phyloP scores from a whole-genome alignment of 2,888 invertebrate species.

The Morpho helenor region DNA sequence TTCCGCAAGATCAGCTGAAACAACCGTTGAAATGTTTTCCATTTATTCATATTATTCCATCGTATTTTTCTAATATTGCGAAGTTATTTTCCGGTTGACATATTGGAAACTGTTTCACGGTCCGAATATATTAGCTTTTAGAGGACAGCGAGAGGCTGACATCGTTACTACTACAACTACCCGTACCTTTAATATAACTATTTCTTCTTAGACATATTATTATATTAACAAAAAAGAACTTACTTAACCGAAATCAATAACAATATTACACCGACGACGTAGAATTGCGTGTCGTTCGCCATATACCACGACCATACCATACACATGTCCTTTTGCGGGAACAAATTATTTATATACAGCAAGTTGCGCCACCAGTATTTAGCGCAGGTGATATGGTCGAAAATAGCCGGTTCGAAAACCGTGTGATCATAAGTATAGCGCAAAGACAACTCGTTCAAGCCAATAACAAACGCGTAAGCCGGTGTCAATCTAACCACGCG shows the following conservation, averaged over 20 bases:
- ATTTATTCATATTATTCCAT: too few relatives aligned
- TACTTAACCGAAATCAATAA: constrained; percentile 84
- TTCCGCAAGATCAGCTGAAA: too few relatives aligned
- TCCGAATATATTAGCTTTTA: too few relatives aligned
- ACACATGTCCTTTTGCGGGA: constrained; percentile 86
- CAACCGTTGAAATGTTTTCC: too few relatives aligned
- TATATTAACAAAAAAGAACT: constrained; percentile 36
- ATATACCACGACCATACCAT: constrained; percentile 92
- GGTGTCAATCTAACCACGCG: constrained; percentile 87
- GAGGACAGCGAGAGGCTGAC: too few relatives aligned
- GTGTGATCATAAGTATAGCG: constrained; percentile 85
- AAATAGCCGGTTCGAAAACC: constrained; percentile 85
- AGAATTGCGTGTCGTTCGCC: constrained; percentile 90
- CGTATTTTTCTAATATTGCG: too few relatives aligned
- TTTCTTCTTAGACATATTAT: neutral
- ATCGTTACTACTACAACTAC: too few relatives aligned
- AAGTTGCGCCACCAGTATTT: constrained; percentile 91
- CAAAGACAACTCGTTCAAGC: constrained; percentile 84
- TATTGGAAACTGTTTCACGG: too few relatives aligned
- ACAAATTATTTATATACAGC: constrained; percentile 90
- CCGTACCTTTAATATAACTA: too few relatives aligned
- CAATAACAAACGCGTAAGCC: constrained; percentile 88
- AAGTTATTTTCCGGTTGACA: too few relatives aligned
- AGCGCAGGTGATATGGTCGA: constrained; percentile 86
- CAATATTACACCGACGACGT: constrained; percentile 82